Base-by-base conservation (phyloP, 2,113 vertebrate species). In the Microtus montanus region DNA sequence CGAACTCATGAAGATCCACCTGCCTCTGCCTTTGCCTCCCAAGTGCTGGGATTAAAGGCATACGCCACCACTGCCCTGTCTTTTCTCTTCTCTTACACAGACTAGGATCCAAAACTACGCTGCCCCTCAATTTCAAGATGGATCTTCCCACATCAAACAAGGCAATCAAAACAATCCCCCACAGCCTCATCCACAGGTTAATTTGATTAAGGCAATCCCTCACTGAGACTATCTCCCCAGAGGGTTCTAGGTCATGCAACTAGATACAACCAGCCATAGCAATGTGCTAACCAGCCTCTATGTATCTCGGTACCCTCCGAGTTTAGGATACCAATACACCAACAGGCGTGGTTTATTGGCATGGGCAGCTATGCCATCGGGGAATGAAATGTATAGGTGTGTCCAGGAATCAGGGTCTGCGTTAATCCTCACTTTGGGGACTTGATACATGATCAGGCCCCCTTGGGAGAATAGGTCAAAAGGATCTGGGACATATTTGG, bases 301-400 rank as follows among this genome's bases (percentile, higher is more conserved):
- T 2, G 24, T 22, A 4, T 8, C 2, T 28, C 2, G 3, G 47
- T 0, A 30, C 33, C 58, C 35, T 64, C 19, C 0, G 52, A 20
- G 30, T 35, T 30, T 75, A 54, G 28, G 24, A 38, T 11, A 22
- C 38, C 68, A 58, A 52, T 38, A 61, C 3, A 38, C 38, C 12
- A 28, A 13, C 52, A 71, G 52, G 38, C 13, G 4, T 33, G 20
- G 49, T n/a, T 2, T 19, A 54, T 4, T 54, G 49, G 4, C 77
- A 54, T 12, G 77, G 17, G 8, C 33, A 54, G 77, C 49, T 79
- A n/a, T 35, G 19, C 33, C 22, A 11, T 38, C 13, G 10, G 49
- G 10, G 10, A n/a, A 19, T 58, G 22, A 26, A 80, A 22, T 35
- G 33, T 19, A 54, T 2, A 26, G 11, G 35, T 11, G 3, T 58